These are phyloP conservation scores for Aphelocoma coerulescens DNA, from an alignment of 2,113 vertebrate species.

Conservation along the genomic window DNA sequence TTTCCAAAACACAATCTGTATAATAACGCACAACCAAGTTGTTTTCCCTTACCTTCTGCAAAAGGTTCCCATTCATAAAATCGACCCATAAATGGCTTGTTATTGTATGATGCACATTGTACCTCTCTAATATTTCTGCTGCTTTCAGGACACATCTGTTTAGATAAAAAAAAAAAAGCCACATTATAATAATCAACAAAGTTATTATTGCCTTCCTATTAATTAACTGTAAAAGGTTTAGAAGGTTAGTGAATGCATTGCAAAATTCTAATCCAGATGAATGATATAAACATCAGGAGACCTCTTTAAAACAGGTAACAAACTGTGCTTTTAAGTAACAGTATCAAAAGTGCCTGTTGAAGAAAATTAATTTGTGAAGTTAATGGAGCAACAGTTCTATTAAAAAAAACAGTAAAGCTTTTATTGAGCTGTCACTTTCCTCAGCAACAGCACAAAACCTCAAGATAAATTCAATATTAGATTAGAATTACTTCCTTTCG, in stretches of 20 bases:
- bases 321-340: neutral
- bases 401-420: neutral
- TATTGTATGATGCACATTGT: constrained; percentile 93
- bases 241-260: neutral
- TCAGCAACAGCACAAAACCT: neutral
- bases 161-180: neutral
- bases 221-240: neutral
- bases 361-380: neutral
- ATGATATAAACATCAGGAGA: neutral
- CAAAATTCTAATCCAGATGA: neutral
- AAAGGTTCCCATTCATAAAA: constrained; percentile 97
- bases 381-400: neutral
- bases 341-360: neutral
- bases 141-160: constrained; percentile 85
- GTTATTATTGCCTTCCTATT: neutral
- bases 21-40: neutral
- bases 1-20: neutral
- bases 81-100: constrained; percentile 92
- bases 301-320: neutral
- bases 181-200: neutral
- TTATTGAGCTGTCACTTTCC: neutral
- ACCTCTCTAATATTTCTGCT: constrained; percentile 85
- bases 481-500: neutral
- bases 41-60: constrained; percentile 83
- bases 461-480: neutral